These are phyloP conservation scores for Chelonus formosanus DNA, from an alignment of 2,888 invertebrate species.

Conservation along the genomic window DNA sequence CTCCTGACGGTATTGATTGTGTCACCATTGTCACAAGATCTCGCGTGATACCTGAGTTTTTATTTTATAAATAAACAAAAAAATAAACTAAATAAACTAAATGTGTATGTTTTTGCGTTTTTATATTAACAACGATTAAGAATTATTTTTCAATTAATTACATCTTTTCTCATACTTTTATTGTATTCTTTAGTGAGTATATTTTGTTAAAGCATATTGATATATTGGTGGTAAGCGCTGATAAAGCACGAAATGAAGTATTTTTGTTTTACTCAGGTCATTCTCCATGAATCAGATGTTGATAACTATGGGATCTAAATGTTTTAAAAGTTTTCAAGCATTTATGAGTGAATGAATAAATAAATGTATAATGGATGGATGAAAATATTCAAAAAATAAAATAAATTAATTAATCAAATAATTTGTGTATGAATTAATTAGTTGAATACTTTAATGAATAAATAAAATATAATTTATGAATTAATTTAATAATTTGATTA, in stretches of 20 bases:
- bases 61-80: slow-evolving; percentile 52
- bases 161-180: not conserved
- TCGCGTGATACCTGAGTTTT: slow-evolving; percentile 64
- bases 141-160: slow-evolving; percentile 25
- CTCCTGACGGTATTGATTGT: slow-evolving; percentile 58
- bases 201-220: slow-evolving; percentile 21
- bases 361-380: slow-evolving; percentile 27
- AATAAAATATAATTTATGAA: too few relatives aligned
- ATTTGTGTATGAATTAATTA: too few relatives aligned
- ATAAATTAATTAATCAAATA: too few relatives aligned
- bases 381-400: slow-evolving; percentile 26
- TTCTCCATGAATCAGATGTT: slow-evolving; percentile 41
- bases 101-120: slow-evolving; percentile 14
- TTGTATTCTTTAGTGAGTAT: too few relatives aligned
- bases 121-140: slow-evolving; percentile 5
- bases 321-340: slow-evolving; percentile 5
- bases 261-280: slow-evolving; percentile 38
- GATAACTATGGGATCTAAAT: slow-evolving; percentile 8
- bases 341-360: slow-evolving; percentile 21
- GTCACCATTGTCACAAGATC: slow-evolving; percentile 64
- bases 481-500: too few relatives aligned
- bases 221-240: slow-evolving; percentile 34
- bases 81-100: slow-evolving; percentile 44
- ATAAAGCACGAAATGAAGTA: slow-evolving; percentile 32
- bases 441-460: too few relatives aligned